Base-by-base conservation (phyloP, 2,113 vertebrate species). In the Charina bottae region DNA sequence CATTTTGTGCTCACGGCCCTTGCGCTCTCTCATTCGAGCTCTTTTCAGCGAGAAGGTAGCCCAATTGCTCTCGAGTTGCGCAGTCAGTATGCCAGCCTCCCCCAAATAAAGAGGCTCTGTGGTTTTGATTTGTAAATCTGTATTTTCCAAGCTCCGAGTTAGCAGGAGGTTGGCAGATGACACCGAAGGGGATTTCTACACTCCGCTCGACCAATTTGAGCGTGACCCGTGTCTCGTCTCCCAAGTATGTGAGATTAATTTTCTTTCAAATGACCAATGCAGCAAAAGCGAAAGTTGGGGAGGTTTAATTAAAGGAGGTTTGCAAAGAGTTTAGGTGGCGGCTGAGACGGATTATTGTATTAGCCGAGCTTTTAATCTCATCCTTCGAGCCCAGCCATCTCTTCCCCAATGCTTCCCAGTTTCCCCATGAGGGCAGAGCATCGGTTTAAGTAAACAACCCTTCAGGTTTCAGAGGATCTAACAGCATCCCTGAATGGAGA, bases 351-450 rank as follows among this genome's bases (percentile, higher is more conserved):
- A 78, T 60, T 24, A 83, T 58, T 49, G 83, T 83, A 59, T 83
- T 53, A 83, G 85, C 21, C 49, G 49, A 88, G 64, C 42, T 83
- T 92, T 92, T 92, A 49, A 88, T 92, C 68, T 92, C 10, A n/a
- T n/a, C 19, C 19, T 55, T 37, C 26, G 46, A 88, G 64, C 17
- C 28, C 15, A n/a, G 7, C 55, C 37, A 59, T 8, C 42, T 26
- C 11, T 11, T 15, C 4, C 2, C 33, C 7, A 42, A 42, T 1
- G 1, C 0, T 6, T 5, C 21, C 2, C 21, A 6, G 33, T 85
- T 68, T 68, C 37, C 13, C 56, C 62, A 78, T 11, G 64, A 88
- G 64, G 72, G 85, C 62, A 28, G 11, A 13, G 46, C 56, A n/a
- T 89, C 21, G 28, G 26, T 89, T 89, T 33, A 84, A 83, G 58